Percentiles rank a stretch among this genome's conserved stretches.
Evolutionary conservation across 53 echinoderm and acorn worm species (phyloP).

Genomic region (Hippasteria phrygiana): DNA sequence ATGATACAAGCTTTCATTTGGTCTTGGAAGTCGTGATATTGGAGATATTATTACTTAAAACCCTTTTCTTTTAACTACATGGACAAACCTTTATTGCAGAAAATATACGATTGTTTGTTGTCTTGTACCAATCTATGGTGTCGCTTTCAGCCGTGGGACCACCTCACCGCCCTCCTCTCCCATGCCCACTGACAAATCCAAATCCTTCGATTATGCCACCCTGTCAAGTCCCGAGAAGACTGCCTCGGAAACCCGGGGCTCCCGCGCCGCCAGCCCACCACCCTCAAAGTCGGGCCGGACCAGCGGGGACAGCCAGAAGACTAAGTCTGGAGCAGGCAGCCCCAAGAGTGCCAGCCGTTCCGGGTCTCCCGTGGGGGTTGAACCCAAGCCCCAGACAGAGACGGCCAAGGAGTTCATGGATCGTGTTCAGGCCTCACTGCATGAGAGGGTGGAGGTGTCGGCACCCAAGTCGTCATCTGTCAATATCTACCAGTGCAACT

Average conservation of each 20-base stretch:
- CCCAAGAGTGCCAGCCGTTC: slow-evolving; percentile 39
- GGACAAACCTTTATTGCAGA: no score
- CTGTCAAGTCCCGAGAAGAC: slow-evolving; percentile 17
- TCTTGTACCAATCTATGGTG: no score
- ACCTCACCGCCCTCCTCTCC: slow-evolving; percentile 43
- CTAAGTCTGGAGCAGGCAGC: slow-evolving; percentile 30
- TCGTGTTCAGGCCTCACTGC: slow-evolving; percentile 47
- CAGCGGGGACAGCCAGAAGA: slow-evolving; percentile 49
- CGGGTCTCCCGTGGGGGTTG: slow-evolving; percentile 41
- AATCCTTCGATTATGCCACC: slow-evolving; percentile 40
- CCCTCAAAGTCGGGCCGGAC: slow-evolving; percentile 22
- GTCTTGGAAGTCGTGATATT: no score
- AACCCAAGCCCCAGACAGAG: slow-evolving; percentile 24
- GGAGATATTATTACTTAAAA: no score
- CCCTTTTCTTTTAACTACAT: no score
- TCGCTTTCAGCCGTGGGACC: slow-evolving; percentile 38
- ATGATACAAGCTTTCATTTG: no score
- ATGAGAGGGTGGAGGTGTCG: slow-evolving; percentile 41
- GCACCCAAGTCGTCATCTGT: slow-evolving; percentile 70
- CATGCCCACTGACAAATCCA: slow-evolving; percentile 32
- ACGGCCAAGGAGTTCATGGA: slow-evolving; percentile 55
- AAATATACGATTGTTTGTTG: no score
- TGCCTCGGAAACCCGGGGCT: slow-evolving; percentile 24
- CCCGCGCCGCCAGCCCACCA: slow-evolving; percentile 15
- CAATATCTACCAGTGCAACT: slow-evolving; percentile 92